Percentiles rank a stretch among this genome's conserved stretches.
Conservation (phyloP, 2,113 vertebrate species). For the Heterotis niloticus region DNA sequence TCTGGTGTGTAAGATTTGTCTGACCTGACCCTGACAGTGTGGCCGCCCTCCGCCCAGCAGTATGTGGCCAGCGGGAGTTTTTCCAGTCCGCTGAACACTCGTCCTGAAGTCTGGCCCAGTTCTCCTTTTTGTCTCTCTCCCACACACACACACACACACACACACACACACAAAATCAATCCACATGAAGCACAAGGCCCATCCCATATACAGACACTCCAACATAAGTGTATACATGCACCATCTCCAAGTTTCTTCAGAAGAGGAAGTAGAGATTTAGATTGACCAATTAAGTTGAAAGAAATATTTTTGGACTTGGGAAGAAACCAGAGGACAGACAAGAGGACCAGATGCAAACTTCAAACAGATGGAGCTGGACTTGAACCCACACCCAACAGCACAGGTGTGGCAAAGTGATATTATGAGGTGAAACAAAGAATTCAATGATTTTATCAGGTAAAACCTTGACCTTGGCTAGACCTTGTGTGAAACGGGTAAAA, state of each 20-base stretch:
- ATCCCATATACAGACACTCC: background rate
- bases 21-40: constrained; percentile 34
- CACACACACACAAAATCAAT: background rate
- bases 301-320: no score
- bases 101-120: constrained; percentile 31
- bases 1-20: no score
- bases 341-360: no score
- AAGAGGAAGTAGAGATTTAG: no score
- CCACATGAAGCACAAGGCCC: no score
- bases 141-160: background rate
- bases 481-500: background rate
- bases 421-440: background rate
- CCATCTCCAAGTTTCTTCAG: no score
- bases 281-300: no score
- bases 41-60: constrained; percentile 50
- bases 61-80: constrained; percentile 28
- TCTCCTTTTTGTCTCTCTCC: constrained; percentile 27
- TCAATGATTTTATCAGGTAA: background rate
- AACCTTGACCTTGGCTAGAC: no score
- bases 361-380: no score
- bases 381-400: no score
- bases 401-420: no score
- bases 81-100: constrained; percentile 24
- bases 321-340: no score
- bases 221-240: background rate